Percentiles rank a stretch among this genome's conserved stretches.
phyloP scores from a whole-genome alignment of 2,113 vertebrate genomes.

The Mesembrinibis cayennensis region DNA sequence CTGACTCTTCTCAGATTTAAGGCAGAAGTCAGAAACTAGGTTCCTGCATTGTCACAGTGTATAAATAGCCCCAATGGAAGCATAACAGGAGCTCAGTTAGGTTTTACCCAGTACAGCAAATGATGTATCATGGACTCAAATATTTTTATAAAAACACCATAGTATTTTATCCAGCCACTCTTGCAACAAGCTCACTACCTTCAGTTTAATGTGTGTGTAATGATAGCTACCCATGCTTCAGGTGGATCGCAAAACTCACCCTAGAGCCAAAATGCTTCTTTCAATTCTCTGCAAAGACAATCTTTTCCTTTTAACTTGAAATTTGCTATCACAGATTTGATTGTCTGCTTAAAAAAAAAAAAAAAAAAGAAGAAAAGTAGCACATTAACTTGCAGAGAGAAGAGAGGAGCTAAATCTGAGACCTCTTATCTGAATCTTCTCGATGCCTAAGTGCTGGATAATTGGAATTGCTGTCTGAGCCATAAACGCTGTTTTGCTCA shows the following conservation, averaged over 20 bases:
- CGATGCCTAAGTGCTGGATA: conserved; percentile 46
- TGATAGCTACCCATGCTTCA: neutral
- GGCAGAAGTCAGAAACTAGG: conserved; percentile 23
- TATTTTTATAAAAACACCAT: neutral
- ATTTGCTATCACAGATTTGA: conserved; percentile 11
- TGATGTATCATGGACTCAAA: neutral
- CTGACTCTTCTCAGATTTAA: neutral
- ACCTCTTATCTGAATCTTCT: conserved; percentile 56
- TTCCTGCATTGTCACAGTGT: conserved; percentile 13
- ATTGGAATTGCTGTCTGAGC: conserved; percentile 50
- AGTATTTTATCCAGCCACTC: neutral
- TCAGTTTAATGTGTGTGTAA: neutral
- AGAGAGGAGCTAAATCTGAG: conserved; percentile 60
- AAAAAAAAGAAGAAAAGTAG: neutral
- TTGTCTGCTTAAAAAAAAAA: conserved; percentile 17
- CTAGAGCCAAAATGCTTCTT: conserved; percentile 13
- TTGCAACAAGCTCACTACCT: neutral
- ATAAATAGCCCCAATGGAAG: conserved; percentile 46
- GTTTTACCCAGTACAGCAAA: neutral
- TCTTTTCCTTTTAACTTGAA: neutral
- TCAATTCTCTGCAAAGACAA: neutral
- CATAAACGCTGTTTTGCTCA: neutral
- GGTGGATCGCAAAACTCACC: neutral
- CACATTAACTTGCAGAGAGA: conserved; percentile 43
- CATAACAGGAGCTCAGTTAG: neutral